Base-by-base conservation (phyloP, 2,113 vertebrate genomes). In the Pteruthius melanotis region DNA sequence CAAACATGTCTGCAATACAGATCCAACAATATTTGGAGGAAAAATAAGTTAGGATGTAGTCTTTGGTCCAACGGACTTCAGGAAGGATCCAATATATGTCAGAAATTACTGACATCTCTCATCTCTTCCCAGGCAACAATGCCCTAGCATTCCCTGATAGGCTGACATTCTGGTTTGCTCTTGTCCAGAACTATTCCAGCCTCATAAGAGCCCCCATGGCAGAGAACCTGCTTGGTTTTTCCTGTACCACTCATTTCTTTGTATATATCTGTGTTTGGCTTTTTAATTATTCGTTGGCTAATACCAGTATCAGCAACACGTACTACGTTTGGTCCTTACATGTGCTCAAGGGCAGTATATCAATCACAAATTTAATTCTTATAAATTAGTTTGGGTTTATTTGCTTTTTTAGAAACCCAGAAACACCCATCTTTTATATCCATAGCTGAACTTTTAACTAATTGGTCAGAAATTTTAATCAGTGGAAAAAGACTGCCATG, bases 91-190 rank as follows among this genome's bases (percentile, higher is more conserved):
- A 90, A 61, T 6, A 74, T 13, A 19, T 49, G 37, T 42, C 66
- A 22, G 52, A 94, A 87, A 81, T 47, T 65, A 37, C 16, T 35
- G 30, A 7, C 10, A 42, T 37, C 1, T 11, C 10, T n/a, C 13
- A 49, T 15, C 4, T 57, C 35, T 72, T 66, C 14, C 15, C 31
- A 24, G 16, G 8, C 16, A 65, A 31, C 0, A 0, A 33, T 53
- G 4, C 7, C 12, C 10, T n/a, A 59, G 18, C 3, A 70, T 37
- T 15, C 9, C 13, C 23, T 59, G 47, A 18, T 27, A 7, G 19
- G 13, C 10, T 27, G 26, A 28, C 9, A 10, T 40, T 76, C 11
- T 60, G 7, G 1, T 64, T 93, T 93, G 3, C 10, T 77, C 21
- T 64, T 65, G 14, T 17, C 35, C 28, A 30, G 37, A 52, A 33